Evolutionary conservation across 2,113 vertebrate genomes (phyloP), one percentile per base, ranked within the genome.

Genomic region (Embiotoca jacksoni): DNA sequence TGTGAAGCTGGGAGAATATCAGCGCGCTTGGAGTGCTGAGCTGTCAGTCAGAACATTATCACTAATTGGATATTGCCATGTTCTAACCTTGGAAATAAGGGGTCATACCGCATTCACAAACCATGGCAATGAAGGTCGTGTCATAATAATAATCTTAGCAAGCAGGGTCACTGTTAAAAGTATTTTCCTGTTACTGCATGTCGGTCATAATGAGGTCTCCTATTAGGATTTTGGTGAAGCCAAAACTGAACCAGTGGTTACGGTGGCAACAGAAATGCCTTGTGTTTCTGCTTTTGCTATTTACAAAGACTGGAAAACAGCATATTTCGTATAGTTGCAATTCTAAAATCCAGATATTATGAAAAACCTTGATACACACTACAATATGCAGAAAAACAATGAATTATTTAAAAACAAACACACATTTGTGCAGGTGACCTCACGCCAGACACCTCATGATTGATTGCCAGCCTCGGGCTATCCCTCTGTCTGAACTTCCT

Each of bases 401-500:
- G 37, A 74, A 72, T 63, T 35, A 37, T 75, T 72, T 52, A n/a
- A 76, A 23, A 58, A 67, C 57, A 61, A 46, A 72, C 68, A 59
- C 54, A 64, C 36, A 60, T 64, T 81, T 62, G 73, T n/a, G 31
- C 63, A 84, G 74, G 75, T 76, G 50, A 85, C 85, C 90, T 72
- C 67, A 63, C 32, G n/a, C 54, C 65, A 72, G 80, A 83, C 78
- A 71, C 62, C n/a, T 59, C 10, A 61, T 91, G 88, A 88, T 90
- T 89, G 91, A 94, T 94, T 88, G 91, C 86, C 37, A 36, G 85
- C 90, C 87, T 75, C 3, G 3, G 80, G 92, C 84, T 80, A 68
- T 84, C 75, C 80, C 83, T 79, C 55, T 84, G 52, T 86, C 78
- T 86, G 75, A 82, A 91, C 89, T 92, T 92, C 89, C 91, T 93